Evolutionary conservation across 2,797 vertebrate species (phyloP).

Genomic region (Hydrolagus colliei): DNA sequence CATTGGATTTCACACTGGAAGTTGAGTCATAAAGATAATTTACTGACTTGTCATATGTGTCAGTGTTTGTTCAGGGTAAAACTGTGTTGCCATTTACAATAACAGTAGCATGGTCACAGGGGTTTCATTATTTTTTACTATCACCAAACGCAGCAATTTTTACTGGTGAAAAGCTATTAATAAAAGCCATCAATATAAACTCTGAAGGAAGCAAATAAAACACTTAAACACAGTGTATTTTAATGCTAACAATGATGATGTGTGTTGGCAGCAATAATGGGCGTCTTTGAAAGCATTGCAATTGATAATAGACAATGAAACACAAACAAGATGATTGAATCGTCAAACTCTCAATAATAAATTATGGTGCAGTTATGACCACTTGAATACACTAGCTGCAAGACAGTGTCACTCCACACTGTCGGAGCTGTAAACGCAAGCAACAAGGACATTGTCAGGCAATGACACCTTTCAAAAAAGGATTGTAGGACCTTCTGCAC

Average conservation of each 20-base stretch:
- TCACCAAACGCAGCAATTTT: slow-evolving; percentile 26
- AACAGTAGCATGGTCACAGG: slow-evolving; percentile 26
- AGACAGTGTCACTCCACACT: slow-evolving; percentile 29
- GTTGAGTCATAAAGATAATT: slow-evolving; percentile 32
- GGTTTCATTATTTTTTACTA: slow-evolving; percentile 32
- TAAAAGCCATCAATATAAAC: slow-evolving; percentile 28
- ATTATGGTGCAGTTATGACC: slow-evolving; percentile 31
- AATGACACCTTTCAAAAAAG: neutral
- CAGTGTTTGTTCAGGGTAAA: slow-evolving; percentile 21
- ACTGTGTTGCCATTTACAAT: slow-evolving; percentile 21
- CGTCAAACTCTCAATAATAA: slow-evolving; percentile 31
- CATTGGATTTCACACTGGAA: slow-evolving; percentile 27
- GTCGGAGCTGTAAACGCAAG: slow-evolving; percentile 28
- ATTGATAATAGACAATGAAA: slow-evolving; percentile 32
- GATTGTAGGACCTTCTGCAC: neutral
- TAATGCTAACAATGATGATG: slow-evolving; percentile 24
- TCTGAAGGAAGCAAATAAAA: slow-evolving; percentile 31
- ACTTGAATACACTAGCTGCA: slow-evolving; percentile 28
- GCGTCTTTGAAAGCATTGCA: slow-evolving; percentile 30
- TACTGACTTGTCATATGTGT: slow-evolving; percentile 29
- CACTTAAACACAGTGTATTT: slow-evolving; percentile 29
- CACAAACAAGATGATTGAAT: slow-evolving; percentile 31
- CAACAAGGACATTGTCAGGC: slow-evolving; percentile 20
- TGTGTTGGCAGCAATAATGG: slow-evolving; percentile 22
- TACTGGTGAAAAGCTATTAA: slow-evolving; percentile 30